phyloP scores from a whole-genome alignment of 2,797 vertebrate genomes.

The Threskiornis aethiopicus region DNA sequence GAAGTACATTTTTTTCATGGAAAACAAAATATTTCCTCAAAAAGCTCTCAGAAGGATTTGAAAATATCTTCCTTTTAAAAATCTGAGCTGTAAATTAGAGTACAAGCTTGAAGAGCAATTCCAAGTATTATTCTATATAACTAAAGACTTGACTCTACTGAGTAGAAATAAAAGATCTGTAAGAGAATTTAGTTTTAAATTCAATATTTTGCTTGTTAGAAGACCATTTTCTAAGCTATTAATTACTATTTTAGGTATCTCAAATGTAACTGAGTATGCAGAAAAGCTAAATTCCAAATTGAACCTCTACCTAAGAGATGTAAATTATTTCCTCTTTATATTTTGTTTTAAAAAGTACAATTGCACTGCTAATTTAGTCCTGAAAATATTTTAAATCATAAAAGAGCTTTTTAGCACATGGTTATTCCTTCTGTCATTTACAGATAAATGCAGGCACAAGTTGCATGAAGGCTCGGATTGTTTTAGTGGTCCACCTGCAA shows the following conservation, averaged over 20 bases:
- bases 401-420: not conserved
- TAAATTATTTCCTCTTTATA: not conserved
- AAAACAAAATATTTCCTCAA: not conserved
- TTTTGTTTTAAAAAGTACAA: not conserved
- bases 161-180: not conserved
- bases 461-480: not conserved
- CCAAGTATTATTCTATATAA: not conserved
- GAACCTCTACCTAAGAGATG: not conserved
- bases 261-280: not conserved
- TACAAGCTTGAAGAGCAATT: not conserved
- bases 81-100: not conserved
- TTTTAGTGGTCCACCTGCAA: not conserved
- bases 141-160: not conserved
- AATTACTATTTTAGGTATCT: not conserved
- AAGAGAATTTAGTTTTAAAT: not conserved
- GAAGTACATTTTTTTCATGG: not conserved
- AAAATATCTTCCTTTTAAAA: not conserved
- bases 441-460: not conserved
- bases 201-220: not conserved
- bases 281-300: not conserved
- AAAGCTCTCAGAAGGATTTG: not conserved
- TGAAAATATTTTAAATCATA: not conserved
- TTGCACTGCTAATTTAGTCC: not conserved
- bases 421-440: not conserved
- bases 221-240: not conserved